These are phyloP conservation scores for Ceratosolen solmsi DNA, from an alignment of 1,140 invertebrate genomes.

Conservation along the genomic window DNA sequence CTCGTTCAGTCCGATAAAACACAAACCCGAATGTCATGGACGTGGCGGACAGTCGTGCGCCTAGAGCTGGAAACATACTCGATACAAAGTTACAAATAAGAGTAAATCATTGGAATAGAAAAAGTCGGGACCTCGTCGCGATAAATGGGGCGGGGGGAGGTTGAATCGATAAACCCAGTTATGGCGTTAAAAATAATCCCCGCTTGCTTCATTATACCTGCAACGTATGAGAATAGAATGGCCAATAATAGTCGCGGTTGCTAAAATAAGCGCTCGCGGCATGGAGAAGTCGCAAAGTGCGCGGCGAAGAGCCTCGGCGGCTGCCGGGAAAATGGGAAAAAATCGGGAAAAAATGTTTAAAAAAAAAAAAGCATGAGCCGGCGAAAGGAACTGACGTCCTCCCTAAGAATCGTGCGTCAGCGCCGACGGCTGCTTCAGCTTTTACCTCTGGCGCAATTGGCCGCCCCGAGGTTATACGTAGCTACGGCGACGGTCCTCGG, in stretches of 20 bases:
- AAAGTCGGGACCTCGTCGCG: not conserved
- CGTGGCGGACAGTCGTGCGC: not conserved
- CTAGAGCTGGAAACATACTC: not conserved
- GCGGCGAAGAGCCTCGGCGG: not conserved
- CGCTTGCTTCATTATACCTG: conserved; percentile 7
- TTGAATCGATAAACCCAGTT: not conserved
- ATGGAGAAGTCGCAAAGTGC: not conserved
- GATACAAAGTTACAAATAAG: conserved; percentile 18
- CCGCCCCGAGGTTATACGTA: not conserved
- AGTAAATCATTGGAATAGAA: conserved; percentile 4
- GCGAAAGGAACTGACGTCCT: conserved; percentile 22
- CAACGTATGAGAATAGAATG: not conserved
- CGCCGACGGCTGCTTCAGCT: not conserved
- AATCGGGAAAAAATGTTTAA: not conserved
- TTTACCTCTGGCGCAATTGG: conserved; percentile 36
- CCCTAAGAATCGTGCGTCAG: not conserved
- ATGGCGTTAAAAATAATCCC: conserved; percentile 19
- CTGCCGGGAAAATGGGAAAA: not conserved
- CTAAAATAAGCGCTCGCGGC: not conserved
- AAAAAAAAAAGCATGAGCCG: not conserved
- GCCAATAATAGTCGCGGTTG: not conserved
- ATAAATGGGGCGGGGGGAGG: not conserved
- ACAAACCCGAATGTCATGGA: not conserved
- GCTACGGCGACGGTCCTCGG: not conserved
- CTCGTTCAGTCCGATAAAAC: too few species aligned